Evolutionary conservation across 2,888 invertebrate genomes (phyloP).

Genomic region (Eupithecia vulgata): DNA sequence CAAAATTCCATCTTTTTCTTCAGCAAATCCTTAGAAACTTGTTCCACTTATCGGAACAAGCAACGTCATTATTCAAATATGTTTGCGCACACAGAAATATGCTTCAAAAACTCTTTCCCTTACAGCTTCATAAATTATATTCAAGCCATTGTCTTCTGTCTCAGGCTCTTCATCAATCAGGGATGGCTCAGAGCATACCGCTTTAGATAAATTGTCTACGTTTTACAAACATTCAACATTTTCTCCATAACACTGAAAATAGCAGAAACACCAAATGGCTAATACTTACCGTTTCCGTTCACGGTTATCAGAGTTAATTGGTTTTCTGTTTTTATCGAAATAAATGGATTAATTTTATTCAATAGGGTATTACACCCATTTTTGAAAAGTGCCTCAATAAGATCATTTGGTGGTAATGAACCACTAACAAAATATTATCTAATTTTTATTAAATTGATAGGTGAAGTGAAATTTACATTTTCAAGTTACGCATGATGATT

Average conservation of each 20-base stretch:
- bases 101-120: constrained; percentile 1
- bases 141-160: constrained; percentile 9
- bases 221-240: not conserved
- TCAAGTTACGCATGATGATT: too few relatives aligned
- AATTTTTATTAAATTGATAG: too few relatives aligned
- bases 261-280: not conserved
- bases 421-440: too few relatives aligned
- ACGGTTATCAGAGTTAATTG: too few relatives aligned
- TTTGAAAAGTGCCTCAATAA: too few relatives aligned
- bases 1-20: not conserved
- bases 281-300: not conserved
- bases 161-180: constrained; percentile 9
- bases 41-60: not conserved
- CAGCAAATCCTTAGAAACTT: not conserved
- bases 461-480: too few relatives aligned
- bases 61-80: not conserved
- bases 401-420: too few relatives aligned
- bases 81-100: not conserved
- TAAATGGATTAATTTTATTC: too few relatives aligned
- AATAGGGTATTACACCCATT: too few relatives aligned
- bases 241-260: not conserved
- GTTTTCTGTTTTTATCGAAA: too few relatives aligned
- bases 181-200: constrained; percentile 6
- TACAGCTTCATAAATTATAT: constrained; percentile 2
- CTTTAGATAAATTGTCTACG: constrained; percentile 2